Evolutionary conservation across 2,113 vertebrate species (phyloP).

Genomic region (Globicephala melas): DNA sequence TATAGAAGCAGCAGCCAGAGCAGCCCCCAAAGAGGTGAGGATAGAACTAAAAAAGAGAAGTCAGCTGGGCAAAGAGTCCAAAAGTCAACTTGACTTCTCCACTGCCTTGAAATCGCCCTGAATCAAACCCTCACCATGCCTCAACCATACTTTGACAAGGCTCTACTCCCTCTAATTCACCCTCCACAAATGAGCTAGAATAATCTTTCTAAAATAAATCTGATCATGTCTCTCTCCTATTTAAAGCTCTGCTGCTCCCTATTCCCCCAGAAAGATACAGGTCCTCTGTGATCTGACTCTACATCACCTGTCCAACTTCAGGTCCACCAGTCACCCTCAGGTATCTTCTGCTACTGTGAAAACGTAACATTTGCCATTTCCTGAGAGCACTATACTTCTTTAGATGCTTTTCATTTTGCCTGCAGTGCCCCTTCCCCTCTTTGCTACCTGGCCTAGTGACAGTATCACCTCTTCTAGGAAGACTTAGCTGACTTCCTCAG

Average conservation of each 20-base stretch:
- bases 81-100: background rate
- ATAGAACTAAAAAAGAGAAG: background rate
- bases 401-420: background rate
- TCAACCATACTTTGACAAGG: background rate
- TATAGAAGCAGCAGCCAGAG: background rate
- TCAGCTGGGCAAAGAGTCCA: background rate
- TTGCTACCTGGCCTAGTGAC: background rate
- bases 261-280: background rate
- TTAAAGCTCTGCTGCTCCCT: background rate
- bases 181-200: background rate
- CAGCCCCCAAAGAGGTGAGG: background rate
- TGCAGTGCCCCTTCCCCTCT: background rate
- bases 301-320: background rate
- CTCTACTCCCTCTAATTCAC: background rate
- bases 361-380: background rate
- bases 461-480: background rate
- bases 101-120: background rate
- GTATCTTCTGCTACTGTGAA: background rate
- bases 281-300: background rate
- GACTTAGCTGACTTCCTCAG: background rate
- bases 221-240: background rate
- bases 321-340: background rate
- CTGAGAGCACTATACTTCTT: background rate
- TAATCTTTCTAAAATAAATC: background rate
- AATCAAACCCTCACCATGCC: background rate